A percentile compares a stretch with the other conserved stretches of the same genome.
Evolutionary conservation across 2,797 vertebrate genomes (phyloP).

Genomic region (Toxotes lorentzi): DNA sequence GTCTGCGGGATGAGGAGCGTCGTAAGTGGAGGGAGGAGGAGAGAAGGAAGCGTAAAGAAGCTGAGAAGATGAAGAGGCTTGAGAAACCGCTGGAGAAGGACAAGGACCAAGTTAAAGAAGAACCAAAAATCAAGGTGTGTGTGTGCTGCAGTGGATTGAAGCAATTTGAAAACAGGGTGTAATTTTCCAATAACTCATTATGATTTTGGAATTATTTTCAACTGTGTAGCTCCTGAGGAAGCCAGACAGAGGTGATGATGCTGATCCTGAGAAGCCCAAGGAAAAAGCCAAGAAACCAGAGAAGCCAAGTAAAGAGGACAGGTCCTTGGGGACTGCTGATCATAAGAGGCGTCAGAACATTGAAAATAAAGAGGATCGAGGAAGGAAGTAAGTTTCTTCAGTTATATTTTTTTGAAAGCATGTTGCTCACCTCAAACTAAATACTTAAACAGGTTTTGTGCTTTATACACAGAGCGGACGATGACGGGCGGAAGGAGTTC

Average conservation of each 20-base stretch:
- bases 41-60: conserved; percentile 94
- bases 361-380: conserved; percentile 92
- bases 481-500: conserved; percentile 91
- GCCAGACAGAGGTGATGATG: conserved; percentile 92
- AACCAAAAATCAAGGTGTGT: conserved; percentile 97
- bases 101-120: conserved; percentile 93
- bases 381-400: conserved; percentile 86
- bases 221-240: conserved; percentile 94
- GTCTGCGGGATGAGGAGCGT: conserved; percentile 95
- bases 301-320: conserved; percentile 91
- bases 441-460: not conserved
- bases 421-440: not conserved
- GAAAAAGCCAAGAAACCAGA: conserved; percentile 94
- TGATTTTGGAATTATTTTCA: conserved; percentile 45
- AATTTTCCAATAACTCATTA: not conserved
- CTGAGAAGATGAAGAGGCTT: conserved; percentile 93
- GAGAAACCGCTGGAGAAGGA: conserved; percentile 91
- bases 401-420: not conserved
- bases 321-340: conserved; percentile 79
- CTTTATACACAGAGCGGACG: conserved; percentile 86
- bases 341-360: conserved; percentile 89
- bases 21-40: conserved; percentile 99
- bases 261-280: conserved; percentile 90
- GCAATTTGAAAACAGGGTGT: not conserved
- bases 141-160: not conserved